Conservation (phyloP, 2,888 invertebrate species). For the Hemaris fuciformis region DNA sequence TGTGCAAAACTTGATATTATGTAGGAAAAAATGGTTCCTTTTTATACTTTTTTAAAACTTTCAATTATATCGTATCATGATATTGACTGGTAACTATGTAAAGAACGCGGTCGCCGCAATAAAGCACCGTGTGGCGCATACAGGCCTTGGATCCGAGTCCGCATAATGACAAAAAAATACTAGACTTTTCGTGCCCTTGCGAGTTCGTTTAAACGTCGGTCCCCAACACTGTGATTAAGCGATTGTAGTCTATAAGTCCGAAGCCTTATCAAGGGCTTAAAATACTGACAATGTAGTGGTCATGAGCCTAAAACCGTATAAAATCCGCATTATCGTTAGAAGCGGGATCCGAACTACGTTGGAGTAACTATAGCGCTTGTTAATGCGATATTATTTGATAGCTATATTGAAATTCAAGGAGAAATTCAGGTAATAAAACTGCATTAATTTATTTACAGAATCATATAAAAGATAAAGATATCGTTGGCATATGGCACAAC, state of each 20-base stretch:
- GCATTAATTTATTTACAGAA: no score
- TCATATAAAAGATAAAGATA: no score
- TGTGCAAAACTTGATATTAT: no score
- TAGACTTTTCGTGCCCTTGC: neutral
- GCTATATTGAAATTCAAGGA: no score
- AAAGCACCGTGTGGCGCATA: neutral
- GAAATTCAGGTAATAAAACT: no score
- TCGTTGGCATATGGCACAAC: no score
- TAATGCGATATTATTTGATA: neutral
- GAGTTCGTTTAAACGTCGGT: neutral
- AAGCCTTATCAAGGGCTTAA: neutral
- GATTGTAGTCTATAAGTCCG: neutral
- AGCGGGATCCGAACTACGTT: neutral
- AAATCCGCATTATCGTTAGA: neutral
- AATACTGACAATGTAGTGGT: neutral
- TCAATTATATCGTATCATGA: neutral
- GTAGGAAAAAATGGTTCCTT: no score
- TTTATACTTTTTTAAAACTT: no score
- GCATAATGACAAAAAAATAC: constrained; percentile 5
- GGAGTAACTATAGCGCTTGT: neutral
- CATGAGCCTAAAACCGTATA: neutral
- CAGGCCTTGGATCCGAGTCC: neutral
- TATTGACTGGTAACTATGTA: no score
- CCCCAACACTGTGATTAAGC: neutral
- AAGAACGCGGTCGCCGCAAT: neutral